These are phyloP conservation scores for Jordanella pulchra DNA, from an alignment of 2,797 vertebrate genomes.

Conservation along the genomic window DNA sequence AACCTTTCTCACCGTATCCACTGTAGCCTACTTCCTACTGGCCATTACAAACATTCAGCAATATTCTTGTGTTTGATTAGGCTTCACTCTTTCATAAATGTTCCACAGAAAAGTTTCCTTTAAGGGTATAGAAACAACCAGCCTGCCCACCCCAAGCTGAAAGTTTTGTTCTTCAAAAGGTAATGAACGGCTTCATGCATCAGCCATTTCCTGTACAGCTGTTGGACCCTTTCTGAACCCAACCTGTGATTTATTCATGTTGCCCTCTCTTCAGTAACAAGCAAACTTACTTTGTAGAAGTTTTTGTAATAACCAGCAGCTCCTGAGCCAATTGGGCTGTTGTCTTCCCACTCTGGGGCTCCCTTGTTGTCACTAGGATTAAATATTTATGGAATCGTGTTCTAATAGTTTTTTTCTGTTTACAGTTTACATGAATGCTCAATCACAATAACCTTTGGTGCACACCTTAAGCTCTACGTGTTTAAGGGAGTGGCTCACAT, in stretches of 20 bases:
- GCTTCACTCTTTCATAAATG: too few relatives aligned
- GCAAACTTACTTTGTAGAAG: slow-evolving; percentile 8
- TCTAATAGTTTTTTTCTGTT: slow-evolving; percentile 31
- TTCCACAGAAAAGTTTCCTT: too few relatives aligned
- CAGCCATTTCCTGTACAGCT: slow-evolving; percentile 42
- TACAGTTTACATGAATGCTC: slow-evolving; percentile 15
- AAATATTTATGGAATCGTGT: slow-evolving; percentile 47
- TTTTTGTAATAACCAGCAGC: not conserved
- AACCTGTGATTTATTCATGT: slow-evolving; percentile 1
- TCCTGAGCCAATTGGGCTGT: not conserved
- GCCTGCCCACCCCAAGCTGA: too few relatives aligned
- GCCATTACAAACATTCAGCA: too few relatives aligned
- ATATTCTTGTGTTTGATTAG: too few relatives aligned
- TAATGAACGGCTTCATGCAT: slow-evolving; percentile 22
- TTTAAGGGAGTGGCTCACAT: not conserved
- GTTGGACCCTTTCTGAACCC: slow-evolving; percentile 26
- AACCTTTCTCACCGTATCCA: too few relatives aligned
- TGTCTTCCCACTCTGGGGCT: slow-evolving; percentile 11
- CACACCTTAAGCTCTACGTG: slow-evolving; percentile 19
- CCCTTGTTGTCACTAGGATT: slow-evolving; percentile 24
- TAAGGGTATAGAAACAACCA: too few relatives aligned
- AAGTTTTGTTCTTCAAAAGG: slow-evolving; percentile 22
- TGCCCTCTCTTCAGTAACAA: not conserved
- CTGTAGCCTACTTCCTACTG: too few relatives aligned
- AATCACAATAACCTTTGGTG: slow-evolving; percentile 36